These are phyloP conservation scores for Pangasius sanitwongsei DNA, from an alignment of 2,797 vertebrate species.

Conservation along the genomic window DNA sequence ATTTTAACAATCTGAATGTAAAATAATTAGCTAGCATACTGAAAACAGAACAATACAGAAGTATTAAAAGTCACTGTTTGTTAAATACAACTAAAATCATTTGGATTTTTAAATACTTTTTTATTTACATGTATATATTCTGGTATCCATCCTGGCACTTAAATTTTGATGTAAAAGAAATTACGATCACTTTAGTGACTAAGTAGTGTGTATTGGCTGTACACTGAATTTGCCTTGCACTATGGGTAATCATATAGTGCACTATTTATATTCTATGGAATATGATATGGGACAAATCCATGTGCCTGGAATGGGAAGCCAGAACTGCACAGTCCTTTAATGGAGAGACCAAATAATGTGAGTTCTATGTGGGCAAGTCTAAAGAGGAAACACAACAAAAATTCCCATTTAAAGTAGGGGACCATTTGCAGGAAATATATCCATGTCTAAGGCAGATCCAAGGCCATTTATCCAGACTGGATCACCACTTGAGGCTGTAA, in stretches of 20 bases:
- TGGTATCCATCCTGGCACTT: not conserved
- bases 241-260: not conserved
- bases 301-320: not conserved
- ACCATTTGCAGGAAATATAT: not conserved
- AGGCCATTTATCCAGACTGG: not conserved
- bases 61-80: not conserved
- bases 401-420: not conserved
- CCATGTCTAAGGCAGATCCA: not conserved
- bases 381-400: not conserved
- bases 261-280: not conserved
- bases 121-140: not conserved
- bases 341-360: not conserved
- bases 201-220: not conserved
- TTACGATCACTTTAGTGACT: not conserved
- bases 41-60: not conserved
- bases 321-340: not conserved
- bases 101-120: not conserved
- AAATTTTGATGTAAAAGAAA: not conserved
- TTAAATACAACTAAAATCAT: not conserved
- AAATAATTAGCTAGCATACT: not conserved
- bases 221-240: not conserved
- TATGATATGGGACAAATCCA: not conserved
- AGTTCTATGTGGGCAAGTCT: not conserved
- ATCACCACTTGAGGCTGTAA: not conserved
- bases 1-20: not conserved